phyloP scores from a whole-genome alignment of 2,888 invertebrate species.

The Ichneumon xanthorius region DNA sequence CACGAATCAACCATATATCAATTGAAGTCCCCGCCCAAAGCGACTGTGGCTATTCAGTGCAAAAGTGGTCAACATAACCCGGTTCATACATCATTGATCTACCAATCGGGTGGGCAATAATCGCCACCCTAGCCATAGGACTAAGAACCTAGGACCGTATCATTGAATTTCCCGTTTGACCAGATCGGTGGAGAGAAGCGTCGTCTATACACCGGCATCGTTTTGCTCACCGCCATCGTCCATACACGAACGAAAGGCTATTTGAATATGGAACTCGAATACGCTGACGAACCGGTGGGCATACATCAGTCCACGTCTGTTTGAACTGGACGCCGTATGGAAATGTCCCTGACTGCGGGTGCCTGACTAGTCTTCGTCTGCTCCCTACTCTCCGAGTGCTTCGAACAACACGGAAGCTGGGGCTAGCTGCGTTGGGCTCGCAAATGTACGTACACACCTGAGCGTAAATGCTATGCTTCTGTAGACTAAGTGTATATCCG shows the following conservation, averaged over 20 bases:
- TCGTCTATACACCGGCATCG: not conserved
- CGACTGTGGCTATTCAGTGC: too few relatives aligned
- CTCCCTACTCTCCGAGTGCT: constrained; percentile 44
- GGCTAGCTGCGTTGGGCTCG: constrained; percentile 19
- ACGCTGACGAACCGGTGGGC: constrained; percentile 82
- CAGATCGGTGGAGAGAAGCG: too few relatives aligned
- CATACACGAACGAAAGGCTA: constrained; percentile 71
- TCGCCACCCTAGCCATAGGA: too few relatives aligned
- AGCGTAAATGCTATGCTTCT: not conserved
- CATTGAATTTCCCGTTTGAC: too few relatives aligned
- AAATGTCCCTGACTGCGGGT: constrained; percentile 75
- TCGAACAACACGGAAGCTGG: constrained; percentile 31
- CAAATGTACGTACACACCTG: constrained; percentile 11
- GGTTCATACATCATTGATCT: too few relatives aligned
- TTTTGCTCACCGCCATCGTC: constrained; percentile 27
- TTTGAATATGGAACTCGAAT: constrained; percentile 84
- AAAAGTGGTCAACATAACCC: too few relatives aligned
- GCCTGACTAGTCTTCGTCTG: constrained; percentile 57
- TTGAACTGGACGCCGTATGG: constrained; percentile 83
- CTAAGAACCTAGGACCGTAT: too few relatives aligned
- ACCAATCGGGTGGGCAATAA: too few relatives aligned
- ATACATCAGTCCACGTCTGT: constrained; percentile 83
- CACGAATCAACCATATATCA: too few relatives aligned
- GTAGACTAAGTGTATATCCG: too few relatives aligned
- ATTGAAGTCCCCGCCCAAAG: too few relatives aligned